These are phyloP conservation scores for Trissoscelio sp. DNA, from an alignment of 2,888 invertebrate species.

Conservation along the genomic window DNA sequence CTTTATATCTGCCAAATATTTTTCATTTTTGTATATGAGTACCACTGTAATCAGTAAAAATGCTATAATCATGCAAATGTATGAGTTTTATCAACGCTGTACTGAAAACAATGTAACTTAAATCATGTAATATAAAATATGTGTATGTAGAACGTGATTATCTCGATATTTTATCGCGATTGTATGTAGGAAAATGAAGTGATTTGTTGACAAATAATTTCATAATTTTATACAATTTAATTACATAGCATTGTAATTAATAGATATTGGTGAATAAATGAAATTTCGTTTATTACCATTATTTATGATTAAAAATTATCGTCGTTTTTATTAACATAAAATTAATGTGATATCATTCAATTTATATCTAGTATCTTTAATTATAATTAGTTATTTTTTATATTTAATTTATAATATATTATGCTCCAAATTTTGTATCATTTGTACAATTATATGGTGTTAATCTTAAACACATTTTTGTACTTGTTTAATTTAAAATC, in stretches of 20 bases:
- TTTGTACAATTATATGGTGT: slow-evolving; percentile 4
- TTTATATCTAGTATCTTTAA: neutral
- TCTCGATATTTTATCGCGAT: slow-evolving; percentile 13
- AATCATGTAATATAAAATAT: slow-evolving; percentile 46
- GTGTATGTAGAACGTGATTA: slow-evolving; percentile 66
- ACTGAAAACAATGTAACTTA: slow-evolving; percentile 19
- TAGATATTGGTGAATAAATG: neutral
- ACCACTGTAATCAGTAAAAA: slow-evolving; percentile 19
- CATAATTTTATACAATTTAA: slow-evolving; percentile 4
- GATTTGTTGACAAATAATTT: slow-evolving; percentile 8
- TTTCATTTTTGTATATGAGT: slow-evolving; percentile 69
- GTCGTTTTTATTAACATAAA: too few species aligned
- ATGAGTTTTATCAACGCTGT: neutral
- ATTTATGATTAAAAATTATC: too few species aligned
- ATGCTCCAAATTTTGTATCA: neutral
- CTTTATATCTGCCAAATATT: slow-evolving; percentile 71
- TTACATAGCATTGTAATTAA: slow-evolving; percentile 1
- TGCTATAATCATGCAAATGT: neutral
- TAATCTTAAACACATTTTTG: too few species aligned
- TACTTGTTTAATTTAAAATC: neutral
- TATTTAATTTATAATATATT: too few species aligned
- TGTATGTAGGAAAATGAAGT: slow-evolving; percentile 1
- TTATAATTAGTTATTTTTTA: neutral
- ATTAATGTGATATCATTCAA: slow-evolving; percentile 3
- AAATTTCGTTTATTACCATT: neutral